Conservation (phyloP, 2,113 vertebrate genomes). For the Ciconia boyciana region DNA sequence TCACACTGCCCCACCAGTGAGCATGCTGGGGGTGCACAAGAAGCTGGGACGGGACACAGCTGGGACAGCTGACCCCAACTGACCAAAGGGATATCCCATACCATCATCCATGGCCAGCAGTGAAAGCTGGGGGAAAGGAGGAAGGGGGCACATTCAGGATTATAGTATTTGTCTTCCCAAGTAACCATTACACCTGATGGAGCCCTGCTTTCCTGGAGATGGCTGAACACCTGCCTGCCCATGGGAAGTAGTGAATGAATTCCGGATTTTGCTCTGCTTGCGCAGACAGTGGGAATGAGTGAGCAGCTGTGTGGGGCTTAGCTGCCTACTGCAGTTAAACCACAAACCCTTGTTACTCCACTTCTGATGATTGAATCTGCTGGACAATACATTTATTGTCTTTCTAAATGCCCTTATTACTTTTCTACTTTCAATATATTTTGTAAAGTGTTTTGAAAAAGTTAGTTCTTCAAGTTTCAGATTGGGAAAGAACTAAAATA, state of each 20-base stretch:
- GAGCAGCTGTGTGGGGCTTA: background rate
- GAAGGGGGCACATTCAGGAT: too few relatives aligned
- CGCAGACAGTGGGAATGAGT: accelerated
- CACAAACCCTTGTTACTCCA: background rate
- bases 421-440: background rate
- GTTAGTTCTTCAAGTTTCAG: background rate
- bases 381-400: background rate
- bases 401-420: background rate
- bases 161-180: background rate
- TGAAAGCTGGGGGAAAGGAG: background rate
- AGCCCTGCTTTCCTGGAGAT: background rate
- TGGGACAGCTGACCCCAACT: background rate
- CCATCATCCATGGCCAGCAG: background rate
- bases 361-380: background rate
- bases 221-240: background rate
- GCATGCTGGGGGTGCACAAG: background rate
- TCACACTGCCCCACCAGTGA: accelerated
- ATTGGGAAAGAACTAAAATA: background rate
- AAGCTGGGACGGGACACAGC: background rate
- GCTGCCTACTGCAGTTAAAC: background rate
- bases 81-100: background rate
- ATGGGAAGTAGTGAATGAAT: background rate
- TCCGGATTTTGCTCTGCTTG: background rate
- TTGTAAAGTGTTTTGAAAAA: background rate
- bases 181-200: accelerated